Percentiles rank a stretch among this genome's conserved stretches.
Conservation (phyloP, 2,888 invertebrate species). For the Ectemnius cavifrons region DNA sequence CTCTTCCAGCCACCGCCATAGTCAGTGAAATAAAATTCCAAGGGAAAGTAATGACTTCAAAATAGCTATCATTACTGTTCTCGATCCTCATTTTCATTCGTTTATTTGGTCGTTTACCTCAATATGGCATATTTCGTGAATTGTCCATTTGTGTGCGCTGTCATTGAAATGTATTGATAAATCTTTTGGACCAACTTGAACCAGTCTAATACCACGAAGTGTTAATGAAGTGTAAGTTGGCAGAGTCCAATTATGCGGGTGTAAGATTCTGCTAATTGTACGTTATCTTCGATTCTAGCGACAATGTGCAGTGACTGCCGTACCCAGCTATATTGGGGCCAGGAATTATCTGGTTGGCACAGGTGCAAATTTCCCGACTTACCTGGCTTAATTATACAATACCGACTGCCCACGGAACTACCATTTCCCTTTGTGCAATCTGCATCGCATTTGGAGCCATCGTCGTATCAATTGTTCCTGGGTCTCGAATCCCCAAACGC, state of each 20-base stretch:
- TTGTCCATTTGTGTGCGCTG: no score
- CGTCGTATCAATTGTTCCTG: no score
- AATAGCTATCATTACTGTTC: background rate
- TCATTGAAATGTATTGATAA: no score
- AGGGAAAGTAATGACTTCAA: background rate
- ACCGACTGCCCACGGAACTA: constrained; percentile 1
- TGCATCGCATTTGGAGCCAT: no score
- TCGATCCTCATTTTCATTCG: background rate
- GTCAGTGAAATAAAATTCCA: background rate
- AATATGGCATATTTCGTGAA: background rate
- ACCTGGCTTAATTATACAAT: constrained; percentile 50
- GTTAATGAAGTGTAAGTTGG: no score
- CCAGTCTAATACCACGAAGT: no score
- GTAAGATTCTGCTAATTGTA: no score
- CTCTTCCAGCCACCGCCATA: background rate
- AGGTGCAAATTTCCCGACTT: constrained; percentile 55
- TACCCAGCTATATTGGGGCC: constrained; percentile 48
- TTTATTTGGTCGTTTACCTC: background rate
- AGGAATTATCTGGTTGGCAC: constrained; percentile 56
- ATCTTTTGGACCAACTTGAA: no score
- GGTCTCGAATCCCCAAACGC: no score
- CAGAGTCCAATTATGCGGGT: no score
- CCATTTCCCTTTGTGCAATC: no score
- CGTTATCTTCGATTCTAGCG: background rate
- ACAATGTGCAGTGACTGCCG: constrained; percentile 20